A percentile compares a stretch with the other conserved stretches of the same genome.
These are phyloP conservation scores for Brenthis hecate DNA, from an alignment of 2,888 invertebrate species.

Conservation along the genomic window DNA sequence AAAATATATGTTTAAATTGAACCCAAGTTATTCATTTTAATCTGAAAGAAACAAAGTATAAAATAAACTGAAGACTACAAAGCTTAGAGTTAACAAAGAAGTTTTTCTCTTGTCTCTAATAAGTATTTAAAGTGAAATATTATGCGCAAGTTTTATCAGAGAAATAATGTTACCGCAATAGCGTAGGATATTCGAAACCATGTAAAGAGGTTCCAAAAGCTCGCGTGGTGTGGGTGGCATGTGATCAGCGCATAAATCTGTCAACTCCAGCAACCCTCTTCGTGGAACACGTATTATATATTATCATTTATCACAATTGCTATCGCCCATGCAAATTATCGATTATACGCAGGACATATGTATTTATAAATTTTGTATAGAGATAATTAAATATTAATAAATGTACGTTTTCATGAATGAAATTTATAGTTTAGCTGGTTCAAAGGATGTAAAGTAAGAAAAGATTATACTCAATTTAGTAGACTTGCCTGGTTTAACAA, in stretches of 20 bases:
- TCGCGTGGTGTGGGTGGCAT: slow-evolving; percentile 60
- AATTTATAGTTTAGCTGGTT: too few relatives aligned
- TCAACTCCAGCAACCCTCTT: slow-evolving; percentile 48
- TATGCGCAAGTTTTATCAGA: slow-evolving; percentile 25
- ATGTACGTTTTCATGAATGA: too few relatives aligned
- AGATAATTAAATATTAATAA: too few relatives aligned
- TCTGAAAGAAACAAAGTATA: neutral
- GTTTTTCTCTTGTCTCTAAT: slow-evolving; percentile 7
- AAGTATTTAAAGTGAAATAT: neutral
- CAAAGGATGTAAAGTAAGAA: too few relatives aligned
- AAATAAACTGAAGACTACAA: neutral
- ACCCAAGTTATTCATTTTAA: neutral
- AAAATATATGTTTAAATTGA: neutral
- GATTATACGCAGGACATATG: neutral
- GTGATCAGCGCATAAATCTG: slow-evolving; percentile 71
- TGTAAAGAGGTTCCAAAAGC: slow-evolving; percentile 59
- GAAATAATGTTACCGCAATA: slow-evolving; percentile 33
- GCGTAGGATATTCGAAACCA: slow-evolving; percentile 32
- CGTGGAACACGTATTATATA: slow-evolving; percentile 11
- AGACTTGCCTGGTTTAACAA: too few relatives aligned
- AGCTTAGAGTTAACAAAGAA: slow-evolving; percentile 11
- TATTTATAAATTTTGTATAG: neutral
- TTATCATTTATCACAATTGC: slow-evolving; percentile 19
- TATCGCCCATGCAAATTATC: slow-evolving; percentile 15
- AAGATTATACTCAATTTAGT: too few relatives aligned